Conservation (phyloP, 2,113 vertebrate species). For the Manacus vitellinus region DNA sequence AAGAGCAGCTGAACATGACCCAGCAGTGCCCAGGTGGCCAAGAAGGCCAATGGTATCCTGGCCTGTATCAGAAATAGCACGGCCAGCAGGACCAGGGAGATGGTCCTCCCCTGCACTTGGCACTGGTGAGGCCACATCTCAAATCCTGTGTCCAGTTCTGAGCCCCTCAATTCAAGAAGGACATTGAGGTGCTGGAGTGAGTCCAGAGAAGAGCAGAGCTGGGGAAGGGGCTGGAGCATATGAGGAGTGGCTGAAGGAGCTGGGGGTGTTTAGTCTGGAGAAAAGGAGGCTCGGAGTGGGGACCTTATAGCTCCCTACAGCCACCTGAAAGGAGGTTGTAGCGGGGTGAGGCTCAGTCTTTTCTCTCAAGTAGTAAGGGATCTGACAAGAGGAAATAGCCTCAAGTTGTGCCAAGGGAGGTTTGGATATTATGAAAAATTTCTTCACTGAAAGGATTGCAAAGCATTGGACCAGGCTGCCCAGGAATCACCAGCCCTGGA, state of each 20-base stretch:
- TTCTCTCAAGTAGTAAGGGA: neutral
- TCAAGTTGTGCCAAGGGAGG: neutral
- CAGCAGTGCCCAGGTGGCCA: neutral
- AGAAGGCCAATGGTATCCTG: neutral
- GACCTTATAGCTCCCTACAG: neutral
- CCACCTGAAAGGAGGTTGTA: neutral
- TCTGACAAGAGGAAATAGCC: neutral
- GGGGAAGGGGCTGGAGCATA: neutral
- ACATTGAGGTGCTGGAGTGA: fast-evolving
- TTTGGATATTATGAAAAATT: neutral
- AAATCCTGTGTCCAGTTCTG: fast-evolving
- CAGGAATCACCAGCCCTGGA: neutral
- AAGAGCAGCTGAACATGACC: fast-evolving
- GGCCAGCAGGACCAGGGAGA: neutral
- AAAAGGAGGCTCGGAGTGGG: neutral
- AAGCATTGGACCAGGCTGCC: neutral
- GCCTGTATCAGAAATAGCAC: fast-evolving
- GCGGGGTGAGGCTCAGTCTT: fast-evolving
- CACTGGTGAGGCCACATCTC: fast-evolving
- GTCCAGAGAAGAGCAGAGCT: neutral
- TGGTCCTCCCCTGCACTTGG: fast-evolving
- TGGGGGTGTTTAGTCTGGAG: fast-evolving
- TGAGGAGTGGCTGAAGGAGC: neutral
- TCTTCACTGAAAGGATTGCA: neutral
- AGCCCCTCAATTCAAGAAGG: fast-evolving